Evolutionary conservation across 1,140 invertebrate species (phyloP), one percentile per base, ranked within the genome.

Genomic region (Neodiprion lecontei): DNA sequence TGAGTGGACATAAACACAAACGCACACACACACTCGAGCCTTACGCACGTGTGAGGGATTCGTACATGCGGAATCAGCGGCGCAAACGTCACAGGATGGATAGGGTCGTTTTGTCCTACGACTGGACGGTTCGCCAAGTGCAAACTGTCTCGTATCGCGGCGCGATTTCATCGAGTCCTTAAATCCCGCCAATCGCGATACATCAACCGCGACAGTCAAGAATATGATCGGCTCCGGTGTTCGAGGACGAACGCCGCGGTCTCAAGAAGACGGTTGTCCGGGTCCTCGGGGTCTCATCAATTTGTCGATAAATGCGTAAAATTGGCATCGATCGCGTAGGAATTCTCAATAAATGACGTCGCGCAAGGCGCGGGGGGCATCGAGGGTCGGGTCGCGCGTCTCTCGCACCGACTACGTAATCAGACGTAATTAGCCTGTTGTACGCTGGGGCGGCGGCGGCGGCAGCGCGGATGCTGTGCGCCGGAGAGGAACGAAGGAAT

Each of bases 401-500:
- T 9, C 53, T 61, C 53, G 53, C 53, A 72, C 28, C 76, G 79
- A 74, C 74, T 77, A 80, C 76, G 74, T 78, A 78, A 83, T 83
- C 75, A 80, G 75, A 72, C 78, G 75, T 83, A 83, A 83, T 83
- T 83, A 83, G 80, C 80, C 80, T 79, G 80, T 81, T 81, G 77
- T 81, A 77, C 78, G 78, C 53, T 61, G 28, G 53, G 53, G 53
- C 53, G 53, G 53, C 53, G 53, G 53, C 53, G 53, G 11, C 28
- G 28, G 28, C 28, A 40, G 1, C 28, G 77, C 77, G 79, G 78
- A 79, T 75, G 77, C 72, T 70, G 76, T 74, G 75, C 69, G 75
- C 76, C 48, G 72, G 70, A 74, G 75, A 72, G 75, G 78, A 61
- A 61, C 53, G 11, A 78, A 78, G 78, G 79, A 81, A 80, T 82